Evolutionary conservation across 2,888 invertebrate genomes (phyloP), one percentile per base, ranked within the genome.

Genomic region (Brassicogethes aeneus): DNA sequence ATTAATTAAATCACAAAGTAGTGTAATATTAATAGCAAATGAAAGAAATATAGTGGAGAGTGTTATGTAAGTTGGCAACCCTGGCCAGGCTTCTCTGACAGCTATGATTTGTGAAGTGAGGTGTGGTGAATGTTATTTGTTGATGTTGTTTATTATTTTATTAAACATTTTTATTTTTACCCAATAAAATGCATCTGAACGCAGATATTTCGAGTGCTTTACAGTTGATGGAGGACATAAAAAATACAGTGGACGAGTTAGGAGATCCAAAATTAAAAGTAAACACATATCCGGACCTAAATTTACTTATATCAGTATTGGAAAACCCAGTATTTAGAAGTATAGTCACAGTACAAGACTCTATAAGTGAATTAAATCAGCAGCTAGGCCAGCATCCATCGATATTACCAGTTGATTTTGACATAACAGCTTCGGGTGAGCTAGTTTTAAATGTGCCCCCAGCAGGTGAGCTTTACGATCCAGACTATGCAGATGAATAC

Each of bases 241-340:
- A 92, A 65, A 76, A 85, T 60, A 79, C 85, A 40, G 84, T 93
- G 30, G 86, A 89, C 61, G 85, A 87, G 57, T 80, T 83, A 49
- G 87, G 87, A 57, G 89, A 90, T 69, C 79, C 83, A 1, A 88
- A 89, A 64, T 66, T 89, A 44, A 85, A 87, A 70, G 74, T 73
- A 43, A 77, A 76, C 53, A 76, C 87, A 42, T 78, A 76, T 54
- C 84, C 88, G 61, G 91, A 92, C 62, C 70, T 93, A 40, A 84
- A 84, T 60, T 80, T 88, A 48, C 74, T 93, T 34, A 80, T 92
- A 52, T 85, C 84, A 48, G 77, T 93, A 46, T 62, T 88, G 49
- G 89, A 92, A 59, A 92, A 92, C 70, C 94, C 94, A 2, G 87
- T 94, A 39, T 83, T 95, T 56, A 79, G 86, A 48, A 89, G 89